A percentile compares a stretch with the other conserved stretches of the same genome.
phyloP scores from a whole-genome alignment of 1,140 invertebrate species.

The Drosophila navojoa region DNA sequence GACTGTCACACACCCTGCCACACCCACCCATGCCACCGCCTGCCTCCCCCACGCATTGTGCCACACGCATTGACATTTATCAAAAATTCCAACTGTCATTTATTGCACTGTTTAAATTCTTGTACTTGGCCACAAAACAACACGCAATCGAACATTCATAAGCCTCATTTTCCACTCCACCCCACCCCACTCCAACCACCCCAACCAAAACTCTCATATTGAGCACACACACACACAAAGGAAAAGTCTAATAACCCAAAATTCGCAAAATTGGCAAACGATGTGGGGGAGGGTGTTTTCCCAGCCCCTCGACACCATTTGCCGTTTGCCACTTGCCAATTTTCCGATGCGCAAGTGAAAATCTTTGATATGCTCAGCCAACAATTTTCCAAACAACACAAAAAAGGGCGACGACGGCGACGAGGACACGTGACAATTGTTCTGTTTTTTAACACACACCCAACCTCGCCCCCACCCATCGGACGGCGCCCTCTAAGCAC shows the following conservation, averaged over 20 bases:
- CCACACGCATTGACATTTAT: constrained; percentile 72
- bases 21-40: not conserved
- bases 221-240: constrained; percentile 36
- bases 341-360: constrained; percentile 58
- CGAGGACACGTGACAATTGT: constrained; percentile 75
- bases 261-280: constrained; percentile 62
- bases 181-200: not conserved
- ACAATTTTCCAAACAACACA: constrained; percentile 56
- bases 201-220: constrained; percentile 43
- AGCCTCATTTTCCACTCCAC: constrained; percentile 28
- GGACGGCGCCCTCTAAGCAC: not conserved
- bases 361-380: constrained; percentile 56
- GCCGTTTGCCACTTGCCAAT: constrained; percentile 49
- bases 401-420: constrained; percentile 22
- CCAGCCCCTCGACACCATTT: constrained; percentile 21
- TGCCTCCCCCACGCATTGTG: not conserved
- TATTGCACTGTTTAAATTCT: constrained; percentile 57
- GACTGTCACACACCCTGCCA: constrained; percentile 15
- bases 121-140: constrained; percentile 32
- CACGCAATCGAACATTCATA: constrained; percentile 73
- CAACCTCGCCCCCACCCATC: not conserved
- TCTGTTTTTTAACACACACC: constrained; percentile 36
- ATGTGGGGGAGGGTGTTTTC: not conserved
- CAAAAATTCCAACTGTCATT: constrained; percentile 69
- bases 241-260: constrained; percentile 69